Conservation (phyloP, 2,888 invertebrate species). For the Molorchus minor region DNA sequence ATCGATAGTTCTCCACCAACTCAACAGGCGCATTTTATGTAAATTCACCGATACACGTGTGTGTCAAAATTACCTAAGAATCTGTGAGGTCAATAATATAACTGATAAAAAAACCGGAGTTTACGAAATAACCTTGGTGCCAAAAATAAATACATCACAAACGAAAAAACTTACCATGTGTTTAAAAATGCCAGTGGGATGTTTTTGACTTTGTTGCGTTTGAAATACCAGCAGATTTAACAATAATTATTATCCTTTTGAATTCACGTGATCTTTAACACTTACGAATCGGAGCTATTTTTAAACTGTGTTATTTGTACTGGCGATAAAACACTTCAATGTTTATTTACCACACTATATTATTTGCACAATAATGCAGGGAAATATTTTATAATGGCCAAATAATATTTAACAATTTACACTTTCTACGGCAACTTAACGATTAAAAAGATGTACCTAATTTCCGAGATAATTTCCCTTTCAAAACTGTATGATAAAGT, state of each 20-base stretch:
- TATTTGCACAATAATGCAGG: slow-evolving; percentile 23
- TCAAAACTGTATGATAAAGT: slow-evolving; percentile 17
- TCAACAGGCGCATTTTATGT: slow-evolving; percentile 25
- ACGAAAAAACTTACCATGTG: slow-evolving; percentile 40
- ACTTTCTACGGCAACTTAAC: slow-evolving; percentile 31
- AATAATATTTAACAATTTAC: slow-evolving; percentile 28
- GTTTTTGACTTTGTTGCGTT: slow-evolving; percentile 27
- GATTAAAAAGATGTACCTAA: slow-evolving; percentile 11
- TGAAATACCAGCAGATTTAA: slow-evolving; percentile 30
- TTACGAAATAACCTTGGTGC: slow-evolving; percentile 30
- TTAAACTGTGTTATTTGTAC: slow-evolving; percentile 47
- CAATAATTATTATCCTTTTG: slow-evolving; percentile 30
- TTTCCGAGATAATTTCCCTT: slow-evolving; percentile 18
- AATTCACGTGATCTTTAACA: slow-evolving; percentile 43
- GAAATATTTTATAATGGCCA: slow-evolving; percentile 11
- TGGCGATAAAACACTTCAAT: slow-evolving; percentile 44
- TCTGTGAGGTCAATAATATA: slow-evolving; percentile 29
- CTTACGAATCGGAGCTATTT: slow-evolving; percentile 43
- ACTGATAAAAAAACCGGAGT: slow-evolving; percentile 30
- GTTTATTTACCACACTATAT: slow-evolving; percentile 40
- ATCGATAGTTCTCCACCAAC: too few species aligned
- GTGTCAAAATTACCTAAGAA: slow-evolving; percentile 25
- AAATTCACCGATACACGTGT: slow-evolving; percentile 28
- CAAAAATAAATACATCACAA: slow-evolving; percentile 33
- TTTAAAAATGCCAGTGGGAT: slow-evolving; percentile 33